Evolutionary conservation across 2,113 vertebrate genomes (phyloP).

Genomic region (Calyptomena viridis): DNA sequence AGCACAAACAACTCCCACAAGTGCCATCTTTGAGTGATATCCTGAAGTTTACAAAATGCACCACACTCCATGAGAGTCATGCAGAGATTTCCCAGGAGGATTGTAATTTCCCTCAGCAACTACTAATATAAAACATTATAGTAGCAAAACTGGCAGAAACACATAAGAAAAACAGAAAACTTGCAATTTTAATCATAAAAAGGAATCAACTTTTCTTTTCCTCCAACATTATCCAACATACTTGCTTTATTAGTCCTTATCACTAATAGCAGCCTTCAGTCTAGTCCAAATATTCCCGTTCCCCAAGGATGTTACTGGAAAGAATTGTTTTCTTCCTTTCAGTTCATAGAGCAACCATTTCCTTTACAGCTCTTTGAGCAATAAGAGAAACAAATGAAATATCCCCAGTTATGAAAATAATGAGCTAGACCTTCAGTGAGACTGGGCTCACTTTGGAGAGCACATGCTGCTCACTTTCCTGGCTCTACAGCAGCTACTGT

Average conservation of each 20-base stretch:
- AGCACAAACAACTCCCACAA: background rate
- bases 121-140: background rate
- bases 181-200: background rate
- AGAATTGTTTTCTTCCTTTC: background rate
- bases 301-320: background rate
- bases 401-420: slow-evolving; percentile 3
- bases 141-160: background rate
- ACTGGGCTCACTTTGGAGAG: background rate
- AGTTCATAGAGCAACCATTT: slow-evolving; percentile 13
- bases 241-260: background rate
- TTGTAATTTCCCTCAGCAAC: background rate
- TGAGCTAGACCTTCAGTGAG: background rate
- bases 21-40: background rate
- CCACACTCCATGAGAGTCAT: background rate
- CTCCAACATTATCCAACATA: background rate
- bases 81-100: background rate
- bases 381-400: slow-evolving; percentile 40
- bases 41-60: background rate
- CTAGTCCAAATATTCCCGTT: background rate
- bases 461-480: background rate
- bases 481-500: background rate
- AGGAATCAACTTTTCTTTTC: background rate
- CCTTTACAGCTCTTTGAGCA: background rate
- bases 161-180: background rate
- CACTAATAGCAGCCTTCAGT: background rate